Base-by-base conservation (phyloP, 2,113 vertebrate genomes). In the Rhinopomastus cyanomelas region DNA sequence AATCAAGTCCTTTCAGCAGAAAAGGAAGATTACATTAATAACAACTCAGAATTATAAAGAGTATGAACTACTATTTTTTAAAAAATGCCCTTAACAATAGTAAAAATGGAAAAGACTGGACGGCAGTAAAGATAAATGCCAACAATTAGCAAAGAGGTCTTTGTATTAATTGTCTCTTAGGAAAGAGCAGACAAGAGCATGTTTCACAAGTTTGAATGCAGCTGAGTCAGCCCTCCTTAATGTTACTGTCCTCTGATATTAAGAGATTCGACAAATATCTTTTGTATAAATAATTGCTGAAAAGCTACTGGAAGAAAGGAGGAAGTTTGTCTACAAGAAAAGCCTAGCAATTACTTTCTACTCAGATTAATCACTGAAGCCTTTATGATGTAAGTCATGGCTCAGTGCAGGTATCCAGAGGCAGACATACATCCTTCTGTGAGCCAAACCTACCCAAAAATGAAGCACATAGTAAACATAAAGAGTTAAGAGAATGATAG, bases 21-120 rank as follows among this genome's bases (percentile, higher is more conserved):
- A 90, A 84, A 81, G 48, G 78, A 90, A 90, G 77, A 95, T 89
- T 91, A 91, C 64, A 26, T 73, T 91, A 90, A 91, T 88, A 90
- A 87, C 56, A 82, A 93, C 81, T 88, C 74, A 60, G 56, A 95
- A 76, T 80, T 85, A 65, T 76, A 80, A 94, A 69, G 82, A 61
- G 89, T 67, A 81, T 74, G 76, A 91, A 83, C 44, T 83, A 48
- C 71, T 94, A 81, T 81, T 78, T n/a, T 42, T 86, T 17, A 92
- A 92, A 95, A 89, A 83, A 88, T 22, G 42, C 81, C 66, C 52
- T 89, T 93, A 95, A 90, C 78, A 91, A 91, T 79, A 95, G 93
- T 78, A 95, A 89, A 94, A 89, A 85, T 62, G 91, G 51, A 74
- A 90, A 92, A 73, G 48, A 93, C 79, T 93, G 48, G 78, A 87